Evolutionary conservation across 2,113 vertebrate genomes (phyloP), one percentile per base, ranked within the genome.

Genomic region (Sorex fumeus): DNA sequence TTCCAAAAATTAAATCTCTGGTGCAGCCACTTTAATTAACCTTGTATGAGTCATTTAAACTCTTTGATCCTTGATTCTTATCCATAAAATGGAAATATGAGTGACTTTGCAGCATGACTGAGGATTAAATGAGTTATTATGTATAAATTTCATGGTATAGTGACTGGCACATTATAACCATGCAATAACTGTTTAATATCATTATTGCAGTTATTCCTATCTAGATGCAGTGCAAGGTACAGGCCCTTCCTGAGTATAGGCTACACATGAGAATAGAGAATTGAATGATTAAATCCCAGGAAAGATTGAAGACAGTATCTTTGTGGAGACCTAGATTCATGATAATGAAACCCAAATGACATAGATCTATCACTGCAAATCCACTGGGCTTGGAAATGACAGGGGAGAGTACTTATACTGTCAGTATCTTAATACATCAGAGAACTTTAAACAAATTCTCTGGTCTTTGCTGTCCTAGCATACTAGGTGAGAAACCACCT

Each of bases 231-330:
- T 30, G 84, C 50, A 18, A 80, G 27, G 15, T 80, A 40, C 8
- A 84, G 36, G 16, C 28, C 92, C 10, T 91, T 4, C 10, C 72
- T 77, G 45, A 72, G 12, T 84, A 78, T 2, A 53, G 40, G 45
- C 30, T 77, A 64, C 40, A 36, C 25, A 28, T 25, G 6, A 81
- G 47, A 84, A 18, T 76, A 53, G 27, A 89, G 30, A 91, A 92
- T 18, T 75, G 53, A 92, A 92, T 75, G 10, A 81, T 93, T 91
- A 84, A 93, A 87, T 40, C 57, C 47, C 43, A 74, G 77, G 76
- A 36, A 87, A 95, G 69, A 89, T 5, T 50, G 72, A 92, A 94
- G 80, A 94, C 84, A 8, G 1, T 60, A 15, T 93, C 70, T 91
- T 78, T 75, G 84, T 91, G 66, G 47, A 91, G 36, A 75, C 30